Evolutionary conservation across 2,888 invertebrate species (phyloP).

Genomic region (Lithodes maja): DNA sequence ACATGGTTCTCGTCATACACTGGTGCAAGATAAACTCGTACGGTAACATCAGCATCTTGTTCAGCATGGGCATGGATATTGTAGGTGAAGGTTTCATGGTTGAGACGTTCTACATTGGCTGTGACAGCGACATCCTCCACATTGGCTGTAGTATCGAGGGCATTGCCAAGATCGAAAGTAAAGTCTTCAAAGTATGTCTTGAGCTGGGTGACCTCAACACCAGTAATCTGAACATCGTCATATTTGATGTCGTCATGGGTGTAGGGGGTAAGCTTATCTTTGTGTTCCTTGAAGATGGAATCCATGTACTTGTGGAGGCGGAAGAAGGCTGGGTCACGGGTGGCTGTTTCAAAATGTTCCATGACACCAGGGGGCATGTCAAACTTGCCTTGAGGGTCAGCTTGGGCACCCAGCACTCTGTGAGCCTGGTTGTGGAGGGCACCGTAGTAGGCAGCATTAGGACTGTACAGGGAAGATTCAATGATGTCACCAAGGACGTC

Average conservation of each 20-base stretch:
- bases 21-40: constrained; percentile 83
- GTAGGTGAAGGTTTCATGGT: constrained; percentile 81
- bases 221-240: constrained; percentile 65
- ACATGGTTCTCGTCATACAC: constrained; percentile 80
- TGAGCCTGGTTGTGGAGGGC: constrained; percentile 73
- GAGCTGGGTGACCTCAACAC: constrained; percentile 74
- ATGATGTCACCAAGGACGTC: constrained; percentile 71
- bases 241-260: constrained; percentile 71
- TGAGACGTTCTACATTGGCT: constrained; percentile 82
- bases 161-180: constrained; percentile 81
- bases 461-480: constrained; percentile 71
- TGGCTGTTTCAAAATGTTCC: constrained; percentile 73
- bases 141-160: constrained; percentile 75
- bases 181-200: constrained; percentile 83
- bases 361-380: constrained; percentile 72
- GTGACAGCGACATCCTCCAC: constrained; percentile 74
- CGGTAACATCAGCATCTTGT: constrained; percentile 79
- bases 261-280: constrained; percentile 72
- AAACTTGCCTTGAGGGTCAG: constrained; percentile 73
- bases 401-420: constrained; percentile 72
- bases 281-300: constrained; percentile 73
- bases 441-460: constrained; percentile 72
- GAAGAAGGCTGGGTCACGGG: constrained; percentile 73
- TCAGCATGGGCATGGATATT: constrained; percentile 79
- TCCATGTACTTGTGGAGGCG: constrained; percentile 73